Evolutionary conservation across 2,113 vertebrate species (phyloP), one percentile per base, ranked within the genome.

Genomic region (Pollimyrus isidori): DNA sequence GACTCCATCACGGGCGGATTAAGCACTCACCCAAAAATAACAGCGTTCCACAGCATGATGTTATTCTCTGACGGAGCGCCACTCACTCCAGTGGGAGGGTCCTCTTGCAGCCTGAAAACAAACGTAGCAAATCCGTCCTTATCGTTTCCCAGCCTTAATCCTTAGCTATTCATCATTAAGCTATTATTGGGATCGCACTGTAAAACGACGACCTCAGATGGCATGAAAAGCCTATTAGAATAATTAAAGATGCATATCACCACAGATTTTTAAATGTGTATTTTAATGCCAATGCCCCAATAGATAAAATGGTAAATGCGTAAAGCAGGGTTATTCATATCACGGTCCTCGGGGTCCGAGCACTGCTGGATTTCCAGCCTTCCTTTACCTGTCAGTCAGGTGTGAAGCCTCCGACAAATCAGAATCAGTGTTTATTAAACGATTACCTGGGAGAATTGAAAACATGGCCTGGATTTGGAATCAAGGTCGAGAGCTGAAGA

Each of bases 1-100:
- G 45, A 3, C 48, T 15, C 46, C 3, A 45, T 83, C 49, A 90
- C 46, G 17, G 92, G 35, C 85, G 80, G 88, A 91, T 92, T 90
- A 87, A 90, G 89, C 91, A 94, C 97, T 97, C 95, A 99, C 98
- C 98, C 98, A 96, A 99, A 99, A 96, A 99, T 99, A 95, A 99
- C 98, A 91, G 98, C 98, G 93, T 99, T 99, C 98, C 98, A 99
- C 80, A 98, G 96, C 98, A 99, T 99, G 93, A 99, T 99, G 91
- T 99, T 99, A 94, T 99, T 99, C 94, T 99, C 98, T 90, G 98
- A 99, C 4, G 98, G 98, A 50, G 98, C 98, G 48, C 98, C 98
- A 91, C 98, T 99, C 93, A 99, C 98, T 92, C 98, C 98, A 90
- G 98, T 98, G 93, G 98, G 98, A 93, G 98, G 98, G 93, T 99